phyloP scores from a whole-genome alignment of 2,797 vertebrate genomes.

The Petrocephalus sullivani region DNA sequence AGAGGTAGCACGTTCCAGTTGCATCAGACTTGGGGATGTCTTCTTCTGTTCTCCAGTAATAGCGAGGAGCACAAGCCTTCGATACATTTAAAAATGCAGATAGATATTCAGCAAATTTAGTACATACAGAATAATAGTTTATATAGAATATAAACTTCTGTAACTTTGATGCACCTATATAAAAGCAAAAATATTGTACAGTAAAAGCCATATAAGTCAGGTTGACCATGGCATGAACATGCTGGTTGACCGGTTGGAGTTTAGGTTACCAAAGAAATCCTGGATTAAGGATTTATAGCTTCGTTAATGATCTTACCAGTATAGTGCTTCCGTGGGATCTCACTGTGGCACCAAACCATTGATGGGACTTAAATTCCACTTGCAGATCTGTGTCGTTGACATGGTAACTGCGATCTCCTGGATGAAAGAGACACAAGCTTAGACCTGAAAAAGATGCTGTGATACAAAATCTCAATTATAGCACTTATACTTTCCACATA shows the following conservation, averaged over 20 bases:
- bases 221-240: neutral
- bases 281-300: neutral
- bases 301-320: slow-evolving; percentile 65
- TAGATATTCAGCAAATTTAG: neutral
- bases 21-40: slow-evolving; percentile 60
- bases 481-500: neutral
- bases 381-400: slow-evolving; percentile 51
- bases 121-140: neutral
- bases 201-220: neutral
- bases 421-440: neutral
- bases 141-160: neutral
- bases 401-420: slow-evolving; percentile 54
- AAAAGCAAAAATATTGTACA: neutral
- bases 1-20: slow-evolving; percentile 87
- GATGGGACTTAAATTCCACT: slow-evolving; percentile 80
- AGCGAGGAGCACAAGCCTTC: slow-evolving; percentile 84
- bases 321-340: slow-evolving; percentile 78
- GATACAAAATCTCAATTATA: neutral
- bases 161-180: neutral
- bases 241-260: neutral
- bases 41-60: slow-evolving; percentile 77
- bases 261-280: neutral
- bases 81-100: neutral
- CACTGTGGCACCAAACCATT: slow-evolving; percentile 90
- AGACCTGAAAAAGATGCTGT: neutral